Evolutionary conservation across 2,797 vertebrate genomes (phyloP).

Genomic region (Odontamblyopus lacepedii): DNA sequence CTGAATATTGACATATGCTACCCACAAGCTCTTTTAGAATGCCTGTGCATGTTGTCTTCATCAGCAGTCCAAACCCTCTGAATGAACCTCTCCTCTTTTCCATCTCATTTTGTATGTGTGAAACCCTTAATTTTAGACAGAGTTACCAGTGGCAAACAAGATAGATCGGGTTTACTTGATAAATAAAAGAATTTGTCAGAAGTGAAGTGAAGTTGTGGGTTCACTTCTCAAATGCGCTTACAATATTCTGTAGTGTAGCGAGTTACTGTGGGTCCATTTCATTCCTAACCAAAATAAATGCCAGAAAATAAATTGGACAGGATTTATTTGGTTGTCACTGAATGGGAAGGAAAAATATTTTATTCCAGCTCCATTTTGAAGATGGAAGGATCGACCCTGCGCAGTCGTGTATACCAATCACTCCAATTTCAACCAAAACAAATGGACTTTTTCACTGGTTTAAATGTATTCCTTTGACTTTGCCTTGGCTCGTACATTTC

Average conservation of each 20-base stretch:
- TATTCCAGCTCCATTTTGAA: slow-evolving; percentile 12
- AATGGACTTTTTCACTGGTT: neutral
- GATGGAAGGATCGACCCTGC: neutral
- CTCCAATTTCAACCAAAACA: slow-evolving; percentile 7
- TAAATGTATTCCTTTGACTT: neutral
- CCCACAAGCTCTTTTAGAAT: too few species aligned
- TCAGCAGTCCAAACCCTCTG: slow-evolving; percentile 1
- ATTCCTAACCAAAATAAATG: neutral
- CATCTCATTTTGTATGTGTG: slow-evolving; percentile 10
- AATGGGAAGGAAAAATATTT: neutral
- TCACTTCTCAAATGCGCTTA: neutral
- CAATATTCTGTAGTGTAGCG: neutral
- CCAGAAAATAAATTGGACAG: neutral
- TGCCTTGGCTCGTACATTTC: neutral
- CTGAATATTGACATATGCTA: too few species aligned
- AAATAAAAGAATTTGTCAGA: neutral
- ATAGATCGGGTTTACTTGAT: neutral
- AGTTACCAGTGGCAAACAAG: neutral
- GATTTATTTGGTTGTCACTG: neutral
- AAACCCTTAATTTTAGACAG: neutral
- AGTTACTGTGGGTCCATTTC: neutral
- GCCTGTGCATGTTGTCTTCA: neutral
- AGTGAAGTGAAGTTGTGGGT: neutral
- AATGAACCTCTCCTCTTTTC: slow-evolving; percentile 5
- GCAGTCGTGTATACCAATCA: neutral